These are phyloP conservation scores for Podargus strigoides DNA, from an alignment of 2,797 vertebrate genomes.

Conservation along the genomic window DNA sequence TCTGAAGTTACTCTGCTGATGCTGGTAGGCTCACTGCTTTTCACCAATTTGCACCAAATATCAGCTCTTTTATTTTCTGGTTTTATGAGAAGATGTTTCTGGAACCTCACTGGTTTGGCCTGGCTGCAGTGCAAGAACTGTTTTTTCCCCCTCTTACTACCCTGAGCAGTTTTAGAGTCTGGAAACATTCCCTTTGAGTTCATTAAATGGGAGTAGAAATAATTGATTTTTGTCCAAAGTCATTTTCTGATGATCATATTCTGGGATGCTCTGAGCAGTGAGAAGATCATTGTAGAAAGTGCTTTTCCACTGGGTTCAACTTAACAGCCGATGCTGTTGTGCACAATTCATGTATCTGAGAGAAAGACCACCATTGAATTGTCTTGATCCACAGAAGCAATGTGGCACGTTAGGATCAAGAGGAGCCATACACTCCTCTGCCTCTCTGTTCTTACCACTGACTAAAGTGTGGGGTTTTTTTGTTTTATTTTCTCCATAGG, in stretches of 20 bases:
- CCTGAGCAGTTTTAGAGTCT: neutral
- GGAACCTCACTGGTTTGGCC: neutral
- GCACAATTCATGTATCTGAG: neutral
- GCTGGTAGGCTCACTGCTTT: neutral
- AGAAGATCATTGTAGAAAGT: neutral
- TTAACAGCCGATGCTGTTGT: neutral
- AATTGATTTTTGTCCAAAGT: neutral
- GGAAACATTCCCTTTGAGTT: neutral
- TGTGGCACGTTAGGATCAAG: neutral
- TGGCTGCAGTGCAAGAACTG: neutral
- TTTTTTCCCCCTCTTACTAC: neutral
- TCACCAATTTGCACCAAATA: neutral
- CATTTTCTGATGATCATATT: neutral
- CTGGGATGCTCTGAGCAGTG: neutral
- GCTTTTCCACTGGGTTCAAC: neutral
- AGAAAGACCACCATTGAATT: neutral
- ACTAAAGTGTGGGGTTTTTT: neutral
- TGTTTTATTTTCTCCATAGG: conserved; percentile 57
- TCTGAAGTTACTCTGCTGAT: neutral
- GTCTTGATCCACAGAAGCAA: neutral
- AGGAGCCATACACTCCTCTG: neutral
- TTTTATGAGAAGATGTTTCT: neutral
- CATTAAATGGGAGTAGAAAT: neutral
- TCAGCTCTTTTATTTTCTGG: neutral
- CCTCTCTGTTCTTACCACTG: neutral